These are phyloP conservation scores for Junonia oenone DNA, from an alignment of 2,888 invertebrate genomes.

Conservation along the genomic window DNA sequence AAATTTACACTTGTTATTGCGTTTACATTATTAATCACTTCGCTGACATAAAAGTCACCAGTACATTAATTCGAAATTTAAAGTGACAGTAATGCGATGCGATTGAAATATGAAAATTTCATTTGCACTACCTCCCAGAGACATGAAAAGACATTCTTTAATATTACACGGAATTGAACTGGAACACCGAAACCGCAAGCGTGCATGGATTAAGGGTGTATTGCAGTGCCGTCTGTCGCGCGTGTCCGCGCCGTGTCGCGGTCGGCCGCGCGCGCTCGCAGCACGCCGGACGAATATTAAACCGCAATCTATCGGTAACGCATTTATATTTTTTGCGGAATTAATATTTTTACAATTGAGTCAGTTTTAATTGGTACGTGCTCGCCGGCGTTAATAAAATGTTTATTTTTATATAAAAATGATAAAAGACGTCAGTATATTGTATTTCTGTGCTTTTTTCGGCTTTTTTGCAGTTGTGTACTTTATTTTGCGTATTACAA, in stretches of 20 bases:
- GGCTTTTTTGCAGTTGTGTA: too few relatives aligned
- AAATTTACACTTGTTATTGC: too few relatives aligned
- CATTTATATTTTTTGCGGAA: not conserved
- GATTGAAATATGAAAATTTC: too few relatives aligned
- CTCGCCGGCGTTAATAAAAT: not conserved
- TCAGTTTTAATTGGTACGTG: slow-evolving; percentile 3
- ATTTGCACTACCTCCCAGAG: too few relatives aligned
- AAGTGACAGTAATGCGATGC: too few relatives aligned
- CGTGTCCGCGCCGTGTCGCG: slow-evolving; percentile 7
- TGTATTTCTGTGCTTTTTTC: too few relatives aligned
- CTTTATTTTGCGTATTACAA: too few relatives aligned
- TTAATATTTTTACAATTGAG: slow-evolving; percentile 3
- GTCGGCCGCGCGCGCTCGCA: slow-evolving; percentile 13
- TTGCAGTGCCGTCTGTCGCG: not conserved
- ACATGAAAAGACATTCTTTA: not conserved
- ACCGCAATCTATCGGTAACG: slow-evolving; percentile 1
- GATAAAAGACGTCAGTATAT: too few relatives aligned
- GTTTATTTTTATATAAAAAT: too few relatives aligned
- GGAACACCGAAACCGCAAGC: slow-evolving; percentile 8
- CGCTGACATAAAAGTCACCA: too few relatives aligned
- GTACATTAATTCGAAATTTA: too few relatives aligned
- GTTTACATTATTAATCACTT: too few relatives aligned
- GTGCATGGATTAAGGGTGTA: slow-evolving; percentile 11
- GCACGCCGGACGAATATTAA: slow-evolving; percentile 18
- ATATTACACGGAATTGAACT: not conserved